Conservation (phyloP, 2,888 invertebrate species). For the Linnaemya tessellans region DNA sequence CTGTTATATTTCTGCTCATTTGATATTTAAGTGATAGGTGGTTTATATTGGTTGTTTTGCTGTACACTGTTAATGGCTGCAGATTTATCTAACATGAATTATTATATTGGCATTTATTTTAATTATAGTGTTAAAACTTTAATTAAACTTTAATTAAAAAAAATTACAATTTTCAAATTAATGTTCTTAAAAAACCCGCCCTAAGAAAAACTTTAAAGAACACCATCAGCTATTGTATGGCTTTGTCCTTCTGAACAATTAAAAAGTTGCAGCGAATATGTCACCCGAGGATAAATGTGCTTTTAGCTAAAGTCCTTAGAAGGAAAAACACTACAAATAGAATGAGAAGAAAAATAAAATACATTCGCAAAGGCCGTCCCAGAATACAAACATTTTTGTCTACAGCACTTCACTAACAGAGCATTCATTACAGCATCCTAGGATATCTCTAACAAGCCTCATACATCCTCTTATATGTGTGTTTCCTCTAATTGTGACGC, state of each 20-base stretch:
- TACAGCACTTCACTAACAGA: background rate
- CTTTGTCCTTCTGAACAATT: conserved; percentile 24
- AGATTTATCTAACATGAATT: background rate
- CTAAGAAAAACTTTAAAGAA: background rate
- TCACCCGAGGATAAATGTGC: conserved; percentile 29
- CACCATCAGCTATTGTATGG: background rate
- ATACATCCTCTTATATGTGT: background rate
- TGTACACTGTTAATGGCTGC: background rate
- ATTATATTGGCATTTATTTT: conserved; percentile 7
- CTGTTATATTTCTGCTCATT: too few species aligned
- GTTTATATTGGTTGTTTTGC: too few species aligned
- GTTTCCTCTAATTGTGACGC: background rate
- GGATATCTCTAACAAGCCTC: background rate
- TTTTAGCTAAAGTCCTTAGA: conserved; percentile 10
- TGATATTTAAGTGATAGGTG: too few species aligned
- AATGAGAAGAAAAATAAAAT: background rate
- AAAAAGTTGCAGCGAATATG: conserved; percentile 18
- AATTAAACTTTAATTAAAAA: conserved; percentile 24
- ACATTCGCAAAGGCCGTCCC: background rate
- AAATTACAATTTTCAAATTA: background rate
- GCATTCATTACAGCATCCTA: background rate
- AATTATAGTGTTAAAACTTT: conserved; percentile 32
- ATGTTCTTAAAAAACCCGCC: background rate
- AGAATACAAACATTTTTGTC: background rate
- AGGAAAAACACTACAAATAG: background rate